Percentiles rank a stretch among this genome's conserved stretches.
Evolutionary conservation across 2,113 vertebrate species (phyloP).

Genomic region (Cryptotis parvus): DNA sequence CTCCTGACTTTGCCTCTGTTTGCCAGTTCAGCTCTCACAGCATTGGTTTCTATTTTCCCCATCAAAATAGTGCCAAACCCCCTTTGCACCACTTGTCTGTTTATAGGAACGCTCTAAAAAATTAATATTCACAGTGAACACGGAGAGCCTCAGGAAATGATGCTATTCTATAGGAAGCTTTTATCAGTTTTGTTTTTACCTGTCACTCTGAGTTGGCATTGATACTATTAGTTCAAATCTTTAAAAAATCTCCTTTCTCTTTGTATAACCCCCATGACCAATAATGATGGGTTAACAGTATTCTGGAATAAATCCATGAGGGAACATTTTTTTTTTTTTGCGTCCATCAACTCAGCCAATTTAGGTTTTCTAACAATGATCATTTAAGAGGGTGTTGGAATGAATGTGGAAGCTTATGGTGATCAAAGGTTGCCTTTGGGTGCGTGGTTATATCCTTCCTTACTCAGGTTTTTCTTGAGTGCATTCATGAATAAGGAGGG

Average conservation of each 20-base stretch:
- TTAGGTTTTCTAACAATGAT: not conserved
- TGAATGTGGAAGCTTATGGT: not conserved
- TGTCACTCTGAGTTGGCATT: slow-evolving; percentile 50
- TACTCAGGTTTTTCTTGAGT: not conserved
- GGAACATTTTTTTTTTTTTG: slow-evolving; percentile 47
- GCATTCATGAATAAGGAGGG: not conserved
- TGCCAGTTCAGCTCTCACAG: not conserved
- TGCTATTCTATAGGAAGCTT: slow-evolving; percentile 26
- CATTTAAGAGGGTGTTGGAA: slow-evolving; percentile 18
- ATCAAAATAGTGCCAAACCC: slow-evolving; percentile 6
- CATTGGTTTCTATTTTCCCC: not conserved
- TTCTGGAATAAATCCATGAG: slow-evolving; percentile 47
- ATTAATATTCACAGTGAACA: slow-evolving; percentile 72
- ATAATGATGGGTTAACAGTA: slow-evolving; percentile 46
- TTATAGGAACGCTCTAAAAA: slow-evolving; percentile 66
- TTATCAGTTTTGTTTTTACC: slow-evolving; percentile 60
- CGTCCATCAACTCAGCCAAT: slow-evolving; percentile 31
- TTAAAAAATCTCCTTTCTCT: slow-evolving; percentile 51
- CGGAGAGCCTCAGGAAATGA: not conserved
- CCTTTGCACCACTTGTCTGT: slow-evolving; percentile 58
- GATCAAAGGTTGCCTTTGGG: not conserved
- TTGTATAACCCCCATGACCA: slow-evolving; percentile 27
- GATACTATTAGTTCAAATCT: slow-evolving; percentile 64
- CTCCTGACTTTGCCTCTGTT: not conserved
- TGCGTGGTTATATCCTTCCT: not conserved